Base-by-base conservation (phyloP, 1,140 invertebrate genomes). In the Leptopilina clavipes region DNA sequence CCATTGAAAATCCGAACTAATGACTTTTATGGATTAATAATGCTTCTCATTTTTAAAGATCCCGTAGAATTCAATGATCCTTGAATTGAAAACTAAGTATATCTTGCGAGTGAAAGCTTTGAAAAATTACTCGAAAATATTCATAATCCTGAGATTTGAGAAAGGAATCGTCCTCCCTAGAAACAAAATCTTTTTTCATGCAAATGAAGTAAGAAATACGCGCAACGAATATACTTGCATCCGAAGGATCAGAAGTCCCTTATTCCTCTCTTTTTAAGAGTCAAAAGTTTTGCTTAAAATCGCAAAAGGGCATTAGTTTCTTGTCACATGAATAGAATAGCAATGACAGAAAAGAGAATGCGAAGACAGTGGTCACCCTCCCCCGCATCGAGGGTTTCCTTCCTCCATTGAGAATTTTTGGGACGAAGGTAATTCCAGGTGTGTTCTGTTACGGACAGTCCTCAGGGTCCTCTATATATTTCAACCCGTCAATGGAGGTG, bases 401-500 rank as follows among this genome's bases (percentile, higher is more conserved):
- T 7, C 9, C 12, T 65, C 37, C 74, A 65, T 65, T 65, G 59
- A 70, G 71, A 70, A 18, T 72, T 79, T 74, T 73, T 70, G 77
- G n/a, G 70, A 78, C 70, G 79, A 79, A 75, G 76, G 79, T 52
- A 76, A 81, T 83, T 85, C 86, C 87, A 88, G 87, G 86, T 88
- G 86, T 88, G 86, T 84, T 76, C 82, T 71, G 71, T 25, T 54
- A 14, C 65, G 43, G 78, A 43, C 59, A 43, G n/a, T 79, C 81
- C 78, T 78, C 37, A 44, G 77, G 65, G 82, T 85, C 85, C 84
- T 85, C 82, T 83, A 85, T 86, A 85, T 86, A 87, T 86, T 89
- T 87, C 82, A 86, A 84, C 75, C 81, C 83, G 76, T 89, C 86
- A 88, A 87, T 87, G 79, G 77, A 82, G 76, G 76, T 71, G 84